Conservation (phyloP, 2,888 invertebrate genomes). For the Xestoiulus laeticollis region DNA sequence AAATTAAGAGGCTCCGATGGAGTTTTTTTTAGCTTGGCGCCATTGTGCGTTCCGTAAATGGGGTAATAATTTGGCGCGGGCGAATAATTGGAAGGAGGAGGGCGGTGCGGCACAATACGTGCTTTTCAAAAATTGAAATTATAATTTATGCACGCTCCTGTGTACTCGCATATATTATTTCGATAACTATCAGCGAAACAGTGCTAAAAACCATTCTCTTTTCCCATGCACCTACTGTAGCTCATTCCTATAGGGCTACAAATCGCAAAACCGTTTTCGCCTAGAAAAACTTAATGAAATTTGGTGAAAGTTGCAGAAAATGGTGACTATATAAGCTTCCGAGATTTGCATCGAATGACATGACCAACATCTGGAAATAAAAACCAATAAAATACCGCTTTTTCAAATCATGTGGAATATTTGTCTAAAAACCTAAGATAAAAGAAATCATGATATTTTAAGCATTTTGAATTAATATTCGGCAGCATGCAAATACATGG, state of each 20-base stretch:
- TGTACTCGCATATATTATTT: conserved; percentile 15
- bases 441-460: no score
- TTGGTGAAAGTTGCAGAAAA: background rate
- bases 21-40: conserved; percentile 7
- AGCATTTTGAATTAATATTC: no score
- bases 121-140: conserved; percentile 26
- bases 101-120: background rate
- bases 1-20: conserved; percentile 26
- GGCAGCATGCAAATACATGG: no score
- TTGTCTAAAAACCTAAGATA: no score
- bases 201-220: background rate
- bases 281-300: background rate
- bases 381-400: no score
- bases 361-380: no score
- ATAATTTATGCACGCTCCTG: background rate
- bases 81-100: background rate
- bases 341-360: no score
- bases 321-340: no score
- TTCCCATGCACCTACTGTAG: background rate
- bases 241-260: background rate
- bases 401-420: no score
- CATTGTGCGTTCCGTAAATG: conserved; percentile 8
- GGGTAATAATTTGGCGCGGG: background rate
- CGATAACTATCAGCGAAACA: conserved; percentile 17
- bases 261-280: background rate